phyloP scores from a whole-genome alignment of 2,113 vertebrate species.

The Oostethus manadensis region DNA sequence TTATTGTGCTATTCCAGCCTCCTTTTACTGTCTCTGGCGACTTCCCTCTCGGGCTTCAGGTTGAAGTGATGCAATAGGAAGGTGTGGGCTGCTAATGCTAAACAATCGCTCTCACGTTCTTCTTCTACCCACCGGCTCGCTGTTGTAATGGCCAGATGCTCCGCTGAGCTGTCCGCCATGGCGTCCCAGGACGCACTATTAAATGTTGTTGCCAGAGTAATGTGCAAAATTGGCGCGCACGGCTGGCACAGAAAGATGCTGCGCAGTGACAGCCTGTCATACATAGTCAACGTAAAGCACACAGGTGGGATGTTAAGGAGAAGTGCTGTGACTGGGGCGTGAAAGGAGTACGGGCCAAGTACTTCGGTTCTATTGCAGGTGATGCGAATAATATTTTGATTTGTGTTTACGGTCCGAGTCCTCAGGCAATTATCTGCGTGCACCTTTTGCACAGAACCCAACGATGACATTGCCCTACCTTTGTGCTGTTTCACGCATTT shows the following conservation, averaged over 20 bases:
- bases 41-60: constrained; percentile 16
- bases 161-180: constrained; percentile 68
- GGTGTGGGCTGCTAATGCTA: constrained; percentile 18
- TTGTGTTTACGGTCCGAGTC: no score
- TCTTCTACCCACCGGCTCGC: constrained; percentile 14
- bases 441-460: no score
- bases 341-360: no score
- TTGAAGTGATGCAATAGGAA: constrained; percentile 8
- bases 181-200: constrained; percentile 54
- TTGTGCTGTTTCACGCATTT: no score
- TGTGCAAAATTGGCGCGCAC: constrained; percentile 49
- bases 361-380: no score
- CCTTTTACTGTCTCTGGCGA: constrained; percentile 7
- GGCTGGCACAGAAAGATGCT: constrained; percentile 31
- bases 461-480: no score
- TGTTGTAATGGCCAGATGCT: constrained; percentile 54
- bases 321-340: no score
- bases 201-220: constrained; percentile 39
- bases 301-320: no score
- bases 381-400: no score
- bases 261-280: constrained; percentile 1
- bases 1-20: neutral
- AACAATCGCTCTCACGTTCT: constrained; percentile 30
- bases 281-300: constrained; percentile 8
- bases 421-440: no score